Evolutionary conservation across 2,113 vertebrate genomes (phyloP), one percentile per base, ranked within the genome.

Genomic region (Chauna torquata): DNA sequence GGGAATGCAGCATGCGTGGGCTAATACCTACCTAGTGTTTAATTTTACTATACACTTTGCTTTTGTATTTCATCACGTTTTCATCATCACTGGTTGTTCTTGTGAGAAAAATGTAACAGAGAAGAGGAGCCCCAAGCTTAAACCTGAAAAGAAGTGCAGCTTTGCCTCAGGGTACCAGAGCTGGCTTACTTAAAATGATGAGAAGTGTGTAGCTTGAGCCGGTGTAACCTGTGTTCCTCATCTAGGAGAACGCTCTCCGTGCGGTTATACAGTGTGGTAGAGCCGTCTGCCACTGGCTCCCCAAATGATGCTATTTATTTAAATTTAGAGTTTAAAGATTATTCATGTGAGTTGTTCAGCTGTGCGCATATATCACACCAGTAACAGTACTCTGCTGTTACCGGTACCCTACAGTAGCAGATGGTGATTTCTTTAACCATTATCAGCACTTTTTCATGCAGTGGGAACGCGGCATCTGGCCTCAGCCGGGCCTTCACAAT

Each of bases 381-480:
- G 11, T 79, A 84, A 79, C 17, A 27, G 28, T 38, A 79, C 32
- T 92, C 24, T 7, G 52, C 58, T 0, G 2, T 57, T 96, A 93
- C 86, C 79, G 77, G 79, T 7, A 65, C 11, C 65, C 62, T 82
- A 16, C 2, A 0, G 6, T 6, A 87, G 81, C 93, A 91, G 61
- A 19, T 94, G 79, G 71, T 90, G 66, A 49, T 30, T 58, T 88
- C 47, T 78, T 83, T 64, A 84, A 69, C 32, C 15, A 5, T 88
- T 89, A 88, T 88, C 86, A 86, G 28, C 44, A 40, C 40, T 10
- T 57, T 80, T 72, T 94, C 45, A 59, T 75, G 25, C 34, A 80
- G 45, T 96, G 96, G 79, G 93, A 93, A 94, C 20, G 9, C 3
- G 27, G 19, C 94, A 96, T 72, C 94, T 96, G 94, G 54, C 84